These are phyloP conservation scores for Verasper variegatus DNA, from an alignment of 2,113 vertebrate genomes.

Conservation along the genomic window DNA sequence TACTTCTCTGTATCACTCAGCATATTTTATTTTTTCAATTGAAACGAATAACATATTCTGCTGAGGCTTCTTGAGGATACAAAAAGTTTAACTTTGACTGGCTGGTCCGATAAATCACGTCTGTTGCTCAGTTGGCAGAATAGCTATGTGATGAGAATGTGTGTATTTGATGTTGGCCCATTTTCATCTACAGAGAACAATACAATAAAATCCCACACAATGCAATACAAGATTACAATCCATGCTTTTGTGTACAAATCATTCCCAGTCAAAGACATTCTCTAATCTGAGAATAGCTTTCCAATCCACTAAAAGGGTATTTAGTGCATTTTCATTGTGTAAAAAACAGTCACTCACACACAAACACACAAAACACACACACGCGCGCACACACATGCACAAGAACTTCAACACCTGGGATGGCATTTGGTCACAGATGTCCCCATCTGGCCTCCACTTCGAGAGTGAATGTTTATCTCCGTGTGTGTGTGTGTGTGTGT, in stretches of 20 bases:
- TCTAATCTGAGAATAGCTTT: slow-evolving; percentile 54
- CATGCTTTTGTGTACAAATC: slow-evolving; percentile 1
- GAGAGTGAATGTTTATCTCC: not conserved
- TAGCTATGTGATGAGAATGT: too few relatives aligned
- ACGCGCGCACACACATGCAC: not conserved
- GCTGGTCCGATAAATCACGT: too few relatives aligned
- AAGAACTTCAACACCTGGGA: slow-evolving; percentile 60
- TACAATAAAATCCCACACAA: not conserved
- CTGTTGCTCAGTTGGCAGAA: too few relatives aligned
- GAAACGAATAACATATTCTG: too few relatives aligned
- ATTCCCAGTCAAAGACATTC: slow-evolving; percentile 1
- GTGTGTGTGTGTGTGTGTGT: not conserved
- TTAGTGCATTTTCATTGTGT: slow-evolving; percentile 43
- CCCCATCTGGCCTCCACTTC: slow-evolving; percentile 59
- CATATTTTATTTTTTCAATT: too few relatives aligned
- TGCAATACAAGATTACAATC: slow-evolving; percentile 9
- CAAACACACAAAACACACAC: slow-evolving; percentile 5
- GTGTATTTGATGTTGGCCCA: too few relatives aligned
- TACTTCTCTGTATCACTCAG: too few relatives aligned
- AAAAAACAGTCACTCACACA: slow-evolving; percentile 14
- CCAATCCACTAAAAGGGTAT: slow-evolving; percentile 58
- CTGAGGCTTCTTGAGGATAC: too few relatives aligned
- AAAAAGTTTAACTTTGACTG: too few relatives aligned
- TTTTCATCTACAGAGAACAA: not conserved
- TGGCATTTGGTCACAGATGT: slow-evolving; percentile 68